phyloP scores from a whole-genome alignment of 2,797 vertebrate genomes.

The Macrochelys suwanniensis region DNA sequence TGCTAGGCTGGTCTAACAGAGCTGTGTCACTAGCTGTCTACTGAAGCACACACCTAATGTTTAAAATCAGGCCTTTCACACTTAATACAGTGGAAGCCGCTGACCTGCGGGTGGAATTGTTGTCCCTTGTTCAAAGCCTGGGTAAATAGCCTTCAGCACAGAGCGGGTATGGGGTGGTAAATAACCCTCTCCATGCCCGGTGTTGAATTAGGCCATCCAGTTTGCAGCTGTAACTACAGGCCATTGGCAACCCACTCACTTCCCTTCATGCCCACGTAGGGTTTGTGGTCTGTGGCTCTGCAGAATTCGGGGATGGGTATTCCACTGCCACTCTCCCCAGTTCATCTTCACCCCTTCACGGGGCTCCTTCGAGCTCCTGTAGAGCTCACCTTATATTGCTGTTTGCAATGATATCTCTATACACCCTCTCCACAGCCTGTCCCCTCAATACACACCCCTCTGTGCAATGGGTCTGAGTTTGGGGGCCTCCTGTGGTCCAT shows the following conservation, averaged over 20 bases:
- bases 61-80: neutral
- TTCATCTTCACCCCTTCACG: neutral
- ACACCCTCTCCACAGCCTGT: neutral
- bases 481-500: neutral
- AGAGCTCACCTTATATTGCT: neutral
- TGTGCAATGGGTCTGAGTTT: neutral
- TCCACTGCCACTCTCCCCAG: neutral
- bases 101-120: neutral
- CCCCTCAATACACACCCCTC: neutral
- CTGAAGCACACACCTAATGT: neutral
- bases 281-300: neutral
- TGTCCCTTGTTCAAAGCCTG: neutral
- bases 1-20: neutral
- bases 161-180: neutral
- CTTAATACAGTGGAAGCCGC: neutral
- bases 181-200: neutral
- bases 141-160: neutral
- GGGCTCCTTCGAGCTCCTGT: neutral
- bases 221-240: neutral
- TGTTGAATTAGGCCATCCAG: neutral
- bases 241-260: neutral
- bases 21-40: neutral
- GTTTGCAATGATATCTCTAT: neutral
- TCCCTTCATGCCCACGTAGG: neutral
- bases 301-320: neutral